Evolutionary conservation across 2,888 invertebrate species (phyloP).

Genomic region (Sericinus montela): DNA sequence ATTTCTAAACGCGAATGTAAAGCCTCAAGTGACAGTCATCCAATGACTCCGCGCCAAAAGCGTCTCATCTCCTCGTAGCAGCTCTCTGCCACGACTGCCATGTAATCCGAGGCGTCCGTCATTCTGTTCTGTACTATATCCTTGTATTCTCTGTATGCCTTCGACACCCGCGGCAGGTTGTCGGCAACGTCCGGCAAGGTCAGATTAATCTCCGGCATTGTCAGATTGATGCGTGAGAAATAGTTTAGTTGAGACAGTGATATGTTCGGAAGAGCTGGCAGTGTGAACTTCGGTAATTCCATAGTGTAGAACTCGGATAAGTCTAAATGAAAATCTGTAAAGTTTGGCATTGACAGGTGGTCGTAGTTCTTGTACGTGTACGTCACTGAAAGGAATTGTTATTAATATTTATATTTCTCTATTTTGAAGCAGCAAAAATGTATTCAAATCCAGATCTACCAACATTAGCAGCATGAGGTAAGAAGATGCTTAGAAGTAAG

Average conservation of each 20-base stretch:
- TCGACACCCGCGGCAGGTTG: conserved; percentile 55
- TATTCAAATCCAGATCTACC: too few species aligned
- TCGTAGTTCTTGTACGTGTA: conserved; percentile 73
- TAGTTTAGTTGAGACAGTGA: conserved; percentile 40
- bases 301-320: conserved; percentile 53
- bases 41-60: conserved; percentile 56
- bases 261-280: conserved; percentile 40
- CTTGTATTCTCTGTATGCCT: conserved; percentile 64
- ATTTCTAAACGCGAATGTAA: background rate
- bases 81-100: conserved; percentile 73
- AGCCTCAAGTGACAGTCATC: conserved; percentile 33
- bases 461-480: too few species aligned
- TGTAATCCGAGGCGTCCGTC: conserved; percentile 71
- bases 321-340: conserved; percentile 66
- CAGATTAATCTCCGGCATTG: conserved; percentile 33
- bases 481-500: too few species aligned
- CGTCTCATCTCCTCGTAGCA: conserved; percentile 67
- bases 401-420: background rate
- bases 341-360: conserved; percentile 60
- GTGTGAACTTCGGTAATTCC: conserved; percentile 38
- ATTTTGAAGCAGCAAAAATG: background rate
- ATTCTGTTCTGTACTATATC: conserved; percentile 70
- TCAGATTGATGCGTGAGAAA: conserved; percentile 35
- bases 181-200: conserved; percentile 49
- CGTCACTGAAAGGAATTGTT: conserved; percentile 65